These are phyloP conservation scores for Alloplasta piceator DNA, from an alignment of 2,888 invertebrate genomes.

Conservation along the genomic window DNA sequence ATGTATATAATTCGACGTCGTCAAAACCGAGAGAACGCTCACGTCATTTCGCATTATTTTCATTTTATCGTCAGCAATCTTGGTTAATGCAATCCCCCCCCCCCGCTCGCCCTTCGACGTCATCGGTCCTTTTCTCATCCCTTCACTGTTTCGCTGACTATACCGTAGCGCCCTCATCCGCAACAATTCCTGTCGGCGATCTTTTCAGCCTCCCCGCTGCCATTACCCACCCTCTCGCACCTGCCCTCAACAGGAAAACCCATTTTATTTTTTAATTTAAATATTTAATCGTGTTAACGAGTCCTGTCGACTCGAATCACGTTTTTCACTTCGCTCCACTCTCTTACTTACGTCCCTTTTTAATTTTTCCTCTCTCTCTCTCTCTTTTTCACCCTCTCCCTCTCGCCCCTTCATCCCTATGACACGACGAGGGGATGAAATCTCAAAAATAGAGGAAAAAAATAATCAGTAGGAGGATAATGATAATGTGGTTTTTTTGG, in stretches of 20 bases:
- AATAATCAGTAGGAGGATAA: background rate
- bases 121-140: conserved; percentile 28
- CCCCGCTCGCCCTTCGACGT: conserved; percentile 43
- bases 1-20: conserved; percentile 43
- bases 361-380: conserved; percentile 49
- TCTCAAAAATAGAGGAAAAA: conserved; percentile 1
- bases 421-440: conserved; percentile 4
- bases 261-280: conserved; percentile 80
- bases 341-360: conserved; percentile 47
- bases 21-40: conserved; percentile 64
- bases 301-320: conserved; percentile 64
- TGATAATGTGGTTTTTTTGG: no score
- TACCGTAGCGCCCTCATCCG: conserved; percentile 3
- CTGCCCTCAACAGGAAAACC: conserved; percentile 65
- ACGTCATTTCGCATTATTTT: conserved; percentile 82
- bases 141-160: conserved; percentile 37
- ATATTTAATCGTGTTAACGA: conserved; percentile 79
- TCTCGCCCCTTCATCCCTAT: background rate
- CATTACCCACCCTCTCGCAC: conserved; percentile 52
- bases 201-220: conserved; percentile 39
- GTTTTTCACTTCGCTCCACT: conserved; percentile 67
- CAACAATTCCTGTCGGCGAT: conserved; percentile 27
- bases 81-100: conserved; percentile 81
- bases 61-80: conserved; percentile 83
- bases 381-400: conserved; percentile 44